Base-by-base conservation (phyloP, 2,113 vertebrate genomes). In the Phyllostomus hastatus region DNA sequence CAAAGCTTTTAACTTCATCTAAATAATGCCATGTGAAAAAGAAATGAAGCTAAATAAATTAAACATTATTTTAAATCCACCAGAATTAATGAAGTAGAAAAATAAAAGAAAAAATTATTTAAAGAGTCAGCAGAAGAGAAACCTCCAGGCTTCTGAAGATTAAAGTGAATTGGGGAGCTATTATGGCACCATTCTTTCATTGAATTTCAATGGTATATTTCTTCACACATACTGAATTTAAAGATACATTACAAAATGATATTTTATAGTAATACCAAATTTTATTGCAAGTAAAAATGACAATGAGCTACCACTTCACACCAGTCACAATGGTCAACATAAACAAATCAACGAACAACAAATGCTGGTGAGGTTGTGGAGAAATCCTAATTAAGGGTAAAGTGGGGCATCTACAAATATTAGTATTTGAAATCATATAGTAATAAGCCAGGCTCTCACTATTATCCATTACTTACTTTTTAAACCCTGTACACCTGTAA, bases 41-140 rank as follows among this genome's bases (percentile, higher is more conserved):
- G 15, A 90, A 94, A 67, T 50, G 20, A 48, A 20, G 69, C 12
- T 84, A 97, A 90, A 83, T 90, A 73, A 0, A 19, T 33, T 96
- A 54, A 96, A 15, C 6, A 43, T 57, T 96, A 90, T 88, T 96
- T 95, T 95, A 95, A 38, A 93, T 70, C 66, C 46, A 8, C 24
- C 19, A 76, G 64, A 41, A 76, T 87, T 46, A 69, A 90, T 87
- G 10, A 2, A 69, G 14, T 89, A 87, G 94, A 93, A 69, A 24
- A 81, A 82, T 31, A 31, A 73, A 41, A 2, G 19, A 54, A 76
- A 87, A 91, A 85, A 50, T 82, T 28, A 9, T 41, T 15, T 90
- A 78, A 64, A 95, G 75, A 57, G 16, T 46, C 48, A 95, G 2
- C 17, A 86, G 64, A 91, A 93, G 54, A 14, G 89, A 64, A 96